Base-by-base conservation (phyloP, 2,797 vertebrate genomes). In the Eulemur coronatus region DNA sequence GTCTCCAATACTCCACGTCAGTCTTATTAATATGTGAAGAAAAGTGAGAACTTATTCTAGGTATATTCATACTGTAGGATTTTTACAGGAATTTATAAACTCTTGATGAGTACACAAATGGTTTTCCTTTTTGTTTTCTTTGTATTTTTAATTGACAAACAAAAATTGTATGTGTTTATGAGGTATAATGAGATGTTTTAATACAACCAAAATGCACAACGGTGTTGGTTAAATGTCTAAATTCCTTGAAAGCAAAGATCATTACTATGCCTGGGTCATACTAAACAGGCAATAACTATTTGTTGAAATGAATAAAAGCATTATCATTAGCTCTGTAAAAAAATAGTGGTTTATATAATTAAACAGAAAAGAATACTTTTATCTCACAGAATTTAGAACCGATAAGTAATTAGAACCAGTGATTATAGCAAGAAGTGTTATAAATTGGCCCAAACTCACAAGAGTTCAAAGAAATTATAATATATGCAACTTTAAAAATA, bases 381-480 rank as follows among this genome's bases (percentile, higher is more conserved):
- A 38, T 72, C 10, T 11, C 43, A 24, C 26, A 91, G 61, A 96
- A 50, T 24, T 24, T 24, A 46, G n/a, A 91, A 46, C 50, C 6
- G 87, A 12, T 59, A 57, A 57, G 41, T 50, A 84, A 81, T 78
- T 50, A 88, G 33, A 94, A 75, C 4, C 43, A 76, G 14, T 4
- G n/a, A 78, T 75, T 84, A 72, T 18, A 70, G 18, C 10, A 91
- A 72, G 80, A 84, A 61, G 10, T 61, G 55, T 35, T 33, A 41
- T 43, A 9, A 89, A 84, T 67, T 52, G 14, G 33, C 33, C 11
- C 20, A 91, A 69, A 63, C n/a, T 28, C 30, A 35, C 13, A 65
- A n/a, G 28, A 43, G 48, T 82, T 96, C 63, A 81, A 96, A 94
- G 67, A 94, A 89, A 96, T 61, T 20, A 48, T 26, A 81, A 65